Percentiles rank a stretch among this genome's conserved stretches.
Evolutionary conservation across 2,113 vertebrate species (phyloP).

Genomic region (Gnathonemus echidnorhynchus): DNA sequence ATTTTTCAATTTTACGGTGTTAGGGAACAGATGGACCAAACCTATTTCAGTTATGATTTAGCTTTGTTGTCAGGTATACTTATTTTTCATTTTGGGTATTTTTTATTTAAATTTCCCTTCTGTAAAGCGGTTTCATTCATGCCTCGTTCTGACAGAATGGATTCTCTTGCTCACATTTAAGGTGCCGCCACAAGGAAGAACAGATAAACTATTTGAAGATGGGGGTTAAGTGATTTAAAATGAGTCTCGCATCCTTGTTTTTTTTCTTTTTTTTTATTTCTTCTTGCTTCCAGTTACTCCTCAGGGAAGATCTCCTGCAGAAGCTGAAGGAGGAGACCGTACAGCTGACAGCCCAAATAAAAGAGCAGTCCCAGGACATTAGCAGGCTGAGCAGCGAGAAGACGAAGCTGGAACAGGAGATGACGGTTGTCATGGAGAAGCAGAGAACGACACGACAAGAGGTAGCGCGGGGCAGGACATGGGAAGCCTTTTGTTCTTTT

Average conservation of each 20-base stretch:
- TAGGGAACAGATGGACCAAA: background rate
- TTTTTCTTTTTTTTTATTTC: background rate
- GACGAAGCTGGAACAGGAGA: conserved; percentile 48
- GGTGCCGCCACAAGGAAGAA: background rate
- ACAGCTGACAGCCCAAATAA: conserved; percentile 47
- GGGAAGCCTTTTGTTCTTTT: conserved; percentile 26
- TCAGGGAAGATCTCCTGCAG: conserved; percentile 41
- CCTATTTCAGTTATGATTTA: background rate
- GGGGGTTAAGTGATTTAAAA: conserved; percentile 37
- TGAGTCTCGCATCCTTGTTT: conserved; percentile 28
- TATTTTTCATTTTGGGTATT: background rate
- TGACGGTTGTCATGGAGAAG: conserved; percentile 52
- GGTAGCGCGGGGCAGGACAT: conserved; percentile 37
- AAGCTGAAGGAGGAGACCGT: conserved; percentile 43
- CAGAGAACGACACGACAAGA: conserved; percentile 44
- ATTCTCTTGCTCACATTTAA: background rate
- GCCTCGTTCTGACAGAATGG: background rate
- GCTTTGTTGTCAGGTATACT: conserved; percentile 5
- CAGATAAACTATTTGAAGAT: conserved; percentile 11
- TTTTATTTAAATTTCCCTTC: background rate
- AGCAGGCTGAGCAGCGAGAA: conserved; percentile 44
- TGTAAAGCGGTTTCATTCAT: background rate
- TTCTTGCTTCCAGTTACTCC: conserved; percentile 38
- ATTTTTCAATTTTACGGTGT: background rate
- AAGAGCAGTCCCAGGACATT: conserved; percentile 40